Percentiles rank a stretch among this genome's conserved stretches.
Evolutionary conservation across 2,888 invertebrate species (phyloP).

Genomic region (Strigamia transsilvanica): DNA sequence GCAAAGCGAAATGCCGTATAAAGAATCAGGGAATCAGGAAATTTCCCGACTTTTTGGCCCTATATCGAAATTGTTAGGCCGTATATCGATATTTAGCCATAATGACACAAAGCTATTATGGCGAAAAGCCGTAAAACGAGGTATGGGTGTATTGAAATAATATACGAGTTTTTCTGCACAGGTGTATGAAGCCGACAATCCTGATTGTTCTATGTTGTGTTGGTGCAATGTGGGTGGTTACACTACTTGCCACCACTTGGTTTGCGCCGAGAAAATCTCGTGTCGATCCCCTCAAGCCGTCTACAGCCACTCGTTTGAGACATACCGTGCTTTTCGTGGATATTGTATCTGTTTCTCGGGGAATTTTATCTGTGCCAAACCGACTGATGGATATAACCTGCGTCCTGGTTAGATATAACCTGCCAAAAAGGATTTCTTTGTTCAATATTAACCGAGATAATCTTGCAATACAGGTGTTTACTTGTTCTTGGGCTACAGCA

Average conservation of each 20-base stretch:
- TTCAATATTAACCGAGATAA: too few species aligned
- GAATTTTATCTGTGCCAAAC: constrained; percentile 90
- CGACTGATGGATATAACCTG: constrained; percentile 62
- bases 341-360: constrained; percentile 91
- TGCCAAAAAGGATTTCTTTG: not conserved
- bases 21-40: too few species aligned
- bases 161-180: constrained; percentile 61
- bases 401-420: constrained; percentile 51
- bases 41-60: too few species aligned
- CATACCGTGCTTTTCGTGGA: constrained; percentile 87
- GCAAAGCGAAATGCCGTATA: too few species aligned
- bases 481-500: constrained; percentile 87
- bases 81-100: too few species aligned
- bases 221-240: constrained; percentile 81
- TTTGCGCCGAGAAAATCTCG: constrained; percentile 52
- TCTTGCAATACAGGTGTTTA: constrained; percentile 76
- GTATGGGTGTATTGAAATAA: too few species aligned
- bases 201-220: constrained; percentile 90
- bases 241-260: constrained; percentile 64
- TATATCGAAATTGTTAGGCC: too few species aligned
- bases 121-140: too few species aligned
- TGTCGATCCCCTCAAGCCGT: constrained; percentile 57
- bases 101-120: too few species aligned
- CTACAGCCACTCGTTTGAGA: constrained; percentile 78
- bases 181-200: constrained; percentile 84